Base-by-base conservation (phyloP, 1,140 invertebrate species). In the Zaprionus kolodkinae region DNA sequence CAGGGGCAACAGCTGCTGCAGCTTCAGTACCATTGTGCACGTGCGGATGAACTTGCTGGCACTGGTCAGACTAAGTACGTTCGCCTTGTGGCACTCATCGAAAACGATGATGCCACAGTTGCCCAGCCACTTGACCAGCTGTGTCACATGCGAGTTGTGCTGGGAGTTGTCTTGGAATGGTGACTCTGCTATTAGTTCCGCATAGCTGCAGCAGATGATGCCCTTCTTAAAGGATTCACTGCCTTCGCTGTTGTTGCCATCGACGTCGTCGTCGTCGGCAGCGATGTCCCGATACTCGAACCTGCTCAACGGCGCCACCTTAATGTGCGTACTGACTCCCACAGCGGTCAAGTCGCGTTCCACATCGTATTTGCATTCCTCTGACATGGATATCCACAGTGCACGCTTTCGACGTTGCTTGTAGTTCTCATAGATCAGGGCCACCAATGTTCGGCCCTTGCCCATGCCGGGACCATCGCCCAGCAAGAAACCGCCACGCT, bases 81-180 rank as follows among this genome's bases (percentile, higher is more conserved):
- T 99, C 0, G 99, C 99, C 81, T 98, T 96, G 94, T 99, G 99
- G 94, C 99, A 99, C 92, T 99, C 99, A 93, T 99, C 99, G 94
- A 99, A 99, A 11, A 99, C 95, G 81, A 99, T 98, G 88, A 96
- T 93, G 56, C 98, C 98, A 91, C 99, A 98, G 99, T 92, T 99
- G 1, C 98, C 98, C 93, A 97, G 98, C 99, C 99, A 99, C 85
- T 99, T 96, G 50, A 99, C 91, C 61, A 99, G 92, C 93, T 99
- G 99, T 84, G 99, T 98, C 73, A 99, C 94, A 3, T 98, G 93
- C 21, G 97, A 97, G 85, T 96, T 96, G 93, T 99, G 99, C 93
- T 99, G 99, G 27, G 96, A 30, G 6, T 30, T 96, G 54, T 94
- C 95, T 17, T 95, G 95, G 59, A 96, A 95, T 48, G 97, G 96